A percentile compares a stretch with the other conserved stretches of the same genome.
These are phyloP conservation scores for Zaprionus obscuricornis DNA, from an alignment of 2,888 invertebrate species.

Conservation along the genomic window DNA sequence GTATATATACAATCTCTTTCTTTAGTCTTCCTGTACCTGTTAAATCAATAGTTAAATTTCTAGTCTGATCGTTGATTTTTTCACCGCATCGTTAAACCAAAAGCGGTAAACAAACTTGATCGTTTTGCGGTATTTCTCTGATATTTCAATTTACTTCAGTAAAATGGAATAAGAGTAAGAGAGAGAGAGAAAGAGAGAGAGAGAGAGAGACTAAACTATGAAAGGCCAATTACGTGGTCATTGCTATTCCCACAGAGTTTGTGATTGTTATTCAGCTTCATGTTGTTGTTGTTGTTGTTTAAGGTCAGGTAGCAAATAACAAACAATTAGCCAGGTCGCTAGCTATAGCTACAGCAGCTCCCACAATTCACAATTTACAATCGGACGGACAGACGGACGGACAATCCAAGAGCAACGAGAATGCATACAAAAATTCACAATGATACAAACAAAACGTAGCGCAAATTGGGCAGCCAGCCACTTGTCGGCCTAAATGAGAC, in stretches of 20 bases:
- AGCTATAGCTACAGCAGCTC: conserved; percentile 33
- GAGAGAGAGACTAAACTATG: conserved; percentile 6
- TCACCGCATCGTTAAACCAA: conserved; percentile 35
- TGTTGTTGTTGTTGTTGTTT: conserved; percentile 1
- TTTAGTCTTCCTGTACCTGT: no score
- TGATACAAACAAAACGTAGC: conserved; percentile 67
- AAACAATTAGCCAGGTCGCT: conserved; percentile 65
- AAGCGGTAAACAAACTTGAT: conserved; percentile 25
- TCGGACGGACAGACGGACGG: no score
- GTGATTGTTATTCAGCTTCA: conserved; percentile 14
- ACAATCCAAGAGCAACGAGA: no score
- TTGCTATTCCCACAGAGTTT: conserved; percentile 50
- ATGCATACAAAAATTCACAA: no score
- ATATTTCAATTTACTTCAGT: conserved; percentile 49
- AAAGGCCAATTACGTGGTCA: conserved; percentile 51
- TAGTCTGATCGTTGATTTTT: conserved; percentile 41
- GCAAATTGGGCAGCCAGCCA: conserved; percentile 74
- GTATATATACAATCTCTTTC: no score
- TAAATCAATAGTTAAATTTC: conserved; percentile 45
- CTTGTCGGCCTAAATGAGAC: conserved; percentile 50
- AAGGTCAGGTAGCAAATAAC: conserved; percentile 47
- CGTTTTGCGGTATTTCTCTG: conserved; percentile 30
- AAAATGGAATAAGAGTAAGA: no score
- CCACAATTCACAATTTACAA: no score
- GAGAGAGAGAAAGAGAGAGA: not conserved